Evolutionary conservation across 1,140 invertebrate species (phyloP).

Genomic region (Panonychus citri): DNA sequence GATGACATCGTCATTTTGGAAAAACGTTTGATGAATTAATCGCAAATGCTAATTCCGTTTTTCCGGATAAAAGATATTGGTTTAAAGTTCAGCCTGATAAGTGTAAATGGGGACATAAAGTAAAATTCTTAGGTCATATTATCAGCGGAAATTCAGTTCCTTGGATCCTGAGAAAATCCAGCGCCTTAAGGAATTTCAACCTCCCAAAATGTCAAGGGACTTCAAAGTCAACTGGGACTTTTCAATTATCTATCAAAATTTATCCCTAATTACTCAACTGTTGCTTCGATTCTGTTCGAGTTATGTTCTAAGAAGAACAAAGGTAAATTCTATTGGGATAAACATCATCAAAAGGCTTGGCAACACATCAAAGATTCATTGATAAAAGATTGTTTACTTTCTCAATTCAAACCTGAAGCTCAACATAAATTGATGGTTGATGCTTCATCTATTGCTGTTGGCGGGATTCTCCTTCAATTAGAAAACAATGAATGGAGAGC

Average conservation of each 20-base stretch:
- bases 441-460: background rate
- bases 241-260: background rate
- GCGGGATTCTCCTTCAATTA: background rate
- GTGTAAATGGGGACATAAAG: background rate
- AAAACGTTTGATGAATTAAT: background rate
- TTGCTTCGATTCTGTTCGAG: background rate
- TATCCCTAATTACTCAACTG: background rate
- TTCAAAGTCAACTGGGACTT: background rate
- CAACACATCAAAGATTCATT: background rate
- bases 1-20: background rate
- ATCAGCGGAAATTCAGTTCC: background rate
- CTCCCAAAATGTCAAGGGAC: background rate
- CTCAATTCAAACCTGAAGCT: background rate
- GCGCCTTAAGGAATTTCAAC: background rate
- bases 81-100: background rate
- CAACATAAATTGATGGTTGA: background rate
- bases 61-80: background rate
- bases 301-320: background rate
- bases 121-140: background rate
- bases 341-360: background rate
- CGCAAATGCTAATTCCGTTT: background rate
- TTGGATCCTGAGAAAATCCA: background rate
- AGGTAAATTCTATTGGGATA: background rate
- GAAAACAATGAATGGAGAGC: background rate
- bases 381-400: background rate